These are phyloP conservation scores for Poliocrania exsul DNA, from an alignment of 2,797 vertebrate genomes.

Conservation along the genomic window DNA sequence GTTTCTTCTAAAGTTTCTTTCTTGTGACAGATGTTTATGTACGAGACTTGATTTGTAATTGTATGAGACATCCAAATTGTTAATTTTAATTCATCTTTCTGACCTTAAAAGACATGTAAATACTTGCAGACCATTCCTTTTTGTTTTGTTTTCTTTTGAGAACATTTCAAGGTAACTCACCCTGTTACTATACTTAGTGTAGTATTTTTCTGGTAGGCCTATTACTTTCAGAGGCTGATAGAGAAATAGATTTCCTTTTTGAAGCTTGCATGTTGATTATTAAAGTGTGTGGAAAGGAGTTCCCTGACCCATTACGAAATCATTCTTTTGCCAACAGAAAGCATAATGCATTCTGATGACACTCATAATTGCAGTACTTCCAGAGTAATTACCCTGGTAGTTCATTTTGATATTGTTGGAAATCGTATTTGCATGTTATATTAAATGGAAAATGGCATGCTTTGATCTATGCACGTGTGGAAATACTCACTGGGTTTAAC, in stretches of 20 bases:
- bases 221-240: neutral
- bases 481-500: neutral
- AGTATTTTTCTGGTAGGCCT: neutral
- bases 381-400: conserved; percentile 21
- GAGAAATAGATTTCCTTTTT: neutral
- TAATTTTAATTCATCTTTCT: neutral
- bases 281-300: neutral
- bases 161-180: neutral
- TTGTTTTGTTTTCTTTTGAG: neutral
- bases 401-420: conserved; percentile 47
- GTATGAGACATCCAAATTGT: neutral
- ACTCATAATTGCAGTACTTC: conserved; percentile 38
- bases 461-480: neutral
- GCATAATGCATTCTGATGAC: conserved; percentile 1
- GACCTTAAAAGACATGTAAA: neutral
- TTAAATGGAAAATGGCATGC: conserved; percentile 43
- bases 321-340: conserved; percentile 35
- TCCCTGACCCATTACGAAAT: neutral
- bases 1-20: neutral
- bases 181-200: neutral
- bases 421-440: conserved; percentile 34
- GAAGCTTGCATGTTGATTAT: neutral
- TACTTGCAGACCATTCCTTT: neutral
- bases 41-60: neutral
- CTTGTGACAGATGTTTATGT: neutral